phyloP scores from a whole-genome alignment of 2,888 invertebrate species.

The Eueremaeus valkanovi region DNA sequence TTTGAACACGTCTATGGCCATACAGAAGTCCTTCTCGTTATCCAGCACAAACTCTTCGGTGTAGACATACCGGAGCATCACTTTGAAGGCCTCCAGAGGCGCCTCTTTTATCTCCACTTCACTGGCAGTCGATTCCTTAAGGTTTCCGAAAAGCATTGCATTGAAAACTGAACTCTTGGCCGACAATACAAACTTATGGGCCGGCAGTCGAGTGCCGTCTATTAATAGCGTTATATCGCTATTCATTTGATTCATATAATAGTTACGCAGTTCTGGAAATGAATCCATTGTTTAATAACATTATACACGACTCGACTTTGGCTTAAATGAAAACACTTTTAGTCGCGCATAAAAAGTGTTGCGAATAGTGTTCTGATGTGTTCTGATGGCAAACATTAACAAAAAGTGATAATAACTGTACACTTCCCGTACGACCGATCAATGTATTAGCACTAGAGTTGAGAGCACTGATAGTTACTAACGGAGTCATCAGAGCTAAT shows the following conservation, averaged over 20 bases:
- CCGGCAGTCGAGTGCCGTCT: not conserved
- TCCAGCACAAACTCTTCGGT: not conserved
- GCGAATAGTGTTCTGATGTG: too few relatives aligned
- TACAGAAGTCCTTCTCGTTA: not conserved
- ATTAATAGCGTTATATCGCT: conserved; percentile 19
- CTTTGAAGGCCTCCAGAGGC: conserved; percentile 12
- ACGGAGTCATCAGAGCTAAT: too few relatives aligned
- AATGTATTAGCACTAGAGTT: too few relatives aligned
- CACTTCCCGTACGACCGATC: too few relatives aligned
- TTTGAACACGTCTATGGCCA: conserved; percentile 5
- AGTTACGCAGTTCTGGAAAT: not conserved
- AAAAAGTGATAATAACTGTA: too few relatives aligned
- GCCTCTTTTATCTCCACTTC: not conserved
- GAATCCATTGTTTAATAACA: conserved; percentile 8
- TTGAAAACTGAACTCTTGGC: conserved; percentile 22
- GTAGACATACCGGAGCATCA: conserved; percentile 29
- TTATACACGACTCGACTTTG: too few relatives aligned
- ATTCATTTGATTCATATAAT: not conserved
- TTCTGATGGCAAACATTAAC: too few relatives aligned
- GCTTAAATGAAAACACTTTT: too few relatives aligned
- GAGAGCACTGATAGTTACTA: too few relatives aligned
- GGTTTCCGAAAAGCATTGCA: conserved; percentile 8
- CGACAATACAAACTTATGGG: not conserved
- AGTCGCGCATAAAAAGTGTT: too few relatives aligned
- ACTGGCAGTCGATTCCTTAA: not conserved